Conservation (phyloP, 1,140 invertebrate genomes). For the Leptinotarsa undecemlineata region DNA sequence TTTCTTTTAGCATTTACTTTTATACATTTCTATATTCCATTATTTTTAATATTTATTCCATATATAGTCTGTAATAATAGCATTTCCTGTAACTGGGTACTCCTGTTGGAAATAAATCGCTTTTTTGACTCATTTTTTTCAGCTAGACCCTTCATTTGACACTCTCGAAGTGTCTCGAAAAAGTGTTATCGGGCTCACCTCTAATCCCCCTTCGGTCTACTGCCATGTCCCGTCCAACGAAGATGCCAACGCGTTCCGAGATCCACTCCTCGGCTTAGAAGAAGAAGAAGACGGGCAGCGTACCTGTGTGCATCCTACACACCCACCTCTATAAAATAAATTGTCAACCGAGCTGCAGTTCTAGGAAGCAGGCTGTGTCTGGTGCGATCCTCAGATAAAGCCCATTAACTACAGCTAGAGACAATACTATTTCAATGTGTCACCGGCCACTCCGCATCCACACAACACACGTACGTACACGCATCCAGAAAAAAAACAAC, state of each 20-base stretch:
- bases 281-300: conserved; percentile 13
- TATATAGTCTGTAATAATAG: too few species aligned
- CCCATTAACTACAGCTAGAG: conserved; percentile 55
- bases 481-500: neutral
- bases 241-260: conserved; percentile 11
- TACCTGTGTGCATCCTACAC: conserved; percentile 54
- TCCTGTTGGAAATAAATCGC: too few species aligned
- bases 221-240: neutral
- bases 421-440: conserved; percentile 57
- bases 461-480: conserved; percentile 7
- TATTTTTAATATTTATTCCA: too few species aligned
- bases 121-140: too few species aligned
- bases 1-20: too few species aligned
- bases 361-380: conserved; percentile 54
- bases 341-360: conserved; percentile 55
- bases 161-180: too few species aligned
- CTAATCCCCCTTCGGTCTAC: neutral
- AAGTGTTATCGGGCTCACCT: too few species aligned
- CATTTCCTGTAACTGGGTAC: too few species aligned
- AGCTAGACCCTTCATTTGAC: too few species aligned
- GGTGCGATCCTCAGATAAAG: conserved; percentile 53
- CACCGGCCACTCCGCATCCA: conserved; percentile 44
- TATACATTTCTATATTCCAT: too few species aligned
- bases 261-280: neutral
- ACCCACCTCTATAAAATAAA: conserved; percentile 58